phyloP scores from a whole-genome alignment of 2,797 vertebrate genomes.

The Okamejei kenojei region DNA sequence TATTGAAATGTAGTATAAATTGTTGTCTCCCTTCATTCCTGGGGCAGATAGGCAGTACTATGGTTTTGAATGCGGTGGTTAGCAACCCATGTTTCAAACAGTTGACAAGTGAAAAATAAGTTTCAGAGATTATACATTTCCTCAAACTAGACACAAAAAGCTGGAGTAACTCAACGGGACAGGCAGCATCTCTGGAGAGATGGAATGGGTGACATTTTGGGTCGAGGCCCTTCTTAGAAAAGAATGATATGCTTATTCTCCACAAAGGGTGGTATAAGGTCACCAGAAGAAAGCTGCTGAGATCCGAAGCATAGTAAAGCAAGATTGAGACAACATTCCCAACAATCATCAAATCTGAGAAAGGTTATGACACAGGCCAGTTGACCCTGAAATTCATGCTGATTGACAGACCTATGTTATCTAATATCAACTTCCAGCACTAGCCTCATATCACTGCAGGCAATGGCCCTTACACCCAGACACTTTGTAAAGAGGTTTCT shows the following conservation, averaged over 20 bases:
- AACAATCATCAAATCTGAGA: background rate
- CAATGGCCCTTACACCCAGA: no score
- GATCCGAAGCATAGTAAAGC: background rate
- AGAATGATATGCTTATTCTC: background rate
- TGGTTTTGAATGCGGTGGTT: background rate
- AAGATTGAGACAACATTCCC: background rate
- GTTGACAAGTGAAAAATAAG: background rate
- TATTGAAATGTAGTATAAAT: background rate
- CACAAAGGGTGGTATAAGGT: background rate
- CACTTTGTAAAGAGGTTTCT: no score
- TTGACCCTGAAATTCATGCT: no score
- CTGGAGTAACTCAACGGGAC: no score
- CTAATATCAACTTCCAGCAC: no score
- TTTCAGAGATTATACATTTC: background rate
- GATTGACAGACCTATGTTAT: no score
- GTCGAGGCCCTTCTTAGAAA: background rate
- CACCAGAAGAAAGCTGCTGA: background rate
- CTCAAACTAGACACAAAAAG: background rate
- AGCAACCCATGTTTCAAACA: background rate
- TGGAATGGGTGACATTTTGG: no score
- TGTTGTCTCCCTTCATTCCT: background rate
- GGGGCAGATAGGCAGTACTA: background rate
- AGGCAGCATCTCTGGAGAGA: no score
- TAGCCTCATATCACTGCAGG: no score
- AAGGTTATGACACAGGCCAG: no score